phyloP scores from a whole-genome alignment of 2,888 invertebrate genomes.

The Andrena camellia region DNA sequence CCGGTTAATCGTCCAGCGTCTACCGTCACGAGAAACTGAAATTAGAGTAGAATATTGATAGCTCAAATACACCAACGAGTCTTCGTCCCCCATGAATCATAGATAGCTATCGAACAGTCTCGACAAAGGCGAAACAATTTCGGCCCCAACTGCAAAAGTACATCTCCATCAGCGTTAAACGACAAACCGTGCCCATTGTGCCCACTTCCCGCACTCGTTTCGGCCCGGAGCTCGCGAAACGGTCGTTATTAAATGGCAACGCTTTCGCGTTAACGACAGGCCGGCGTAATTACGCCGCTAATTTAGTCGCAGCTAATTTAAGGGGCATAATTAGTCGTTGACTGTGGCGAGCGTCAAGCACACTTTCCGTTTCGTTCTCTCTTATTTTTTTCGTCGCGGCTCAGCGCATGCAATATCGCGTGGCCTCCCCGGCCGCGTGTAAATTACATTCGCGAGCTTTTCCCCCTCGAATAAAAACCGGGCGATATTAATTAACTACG shows the following conservation, averaged over 20 bases:
- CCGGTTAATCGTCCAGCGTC: neutral
- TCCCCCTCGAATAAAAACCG: neutral
- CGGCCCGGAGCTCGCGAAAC: neutral
- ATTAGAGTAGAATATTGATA: neutral
- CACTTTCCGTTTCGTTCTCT: slow-evolving; percentile 16
- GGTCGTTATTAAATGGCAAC: slow-evolving; percentile 27
- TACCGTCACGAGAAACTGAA: neutral
- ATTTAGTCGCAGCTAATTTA: slow-evolving; percentile 32
- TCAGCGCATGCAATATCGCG: neutral
- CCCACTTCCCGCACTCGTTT: neutral
- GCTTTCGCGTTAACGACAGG: slow-evolving; percentile 18
- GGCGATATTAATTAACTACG: neutral
- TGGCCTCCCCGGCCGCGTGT: neutral
- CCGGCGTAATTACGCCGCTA: slow-evolving; percentile 23
- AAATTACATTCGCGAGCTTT: neutral
- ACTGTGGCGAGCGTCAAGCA: slow-evolving; percentile 19
- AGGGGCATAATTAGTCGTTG: slow-evolving; percentile 32
- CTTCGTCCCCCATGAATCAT: neutral
- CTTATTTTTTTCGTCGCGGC: neutral
- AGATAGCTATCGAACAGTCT: too few relatives aligned
- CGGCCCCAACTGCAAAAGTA: neutral
- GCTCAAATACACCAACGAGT: neutral
- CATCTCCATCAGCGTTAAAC: neutral
- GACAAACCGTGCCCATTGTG: neutral
- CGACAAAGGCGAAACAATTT: neutral